phyloP scores from a whole-genome alignment of 2,113 vertebrate species.

The Emydura subglobosa region DNA sequence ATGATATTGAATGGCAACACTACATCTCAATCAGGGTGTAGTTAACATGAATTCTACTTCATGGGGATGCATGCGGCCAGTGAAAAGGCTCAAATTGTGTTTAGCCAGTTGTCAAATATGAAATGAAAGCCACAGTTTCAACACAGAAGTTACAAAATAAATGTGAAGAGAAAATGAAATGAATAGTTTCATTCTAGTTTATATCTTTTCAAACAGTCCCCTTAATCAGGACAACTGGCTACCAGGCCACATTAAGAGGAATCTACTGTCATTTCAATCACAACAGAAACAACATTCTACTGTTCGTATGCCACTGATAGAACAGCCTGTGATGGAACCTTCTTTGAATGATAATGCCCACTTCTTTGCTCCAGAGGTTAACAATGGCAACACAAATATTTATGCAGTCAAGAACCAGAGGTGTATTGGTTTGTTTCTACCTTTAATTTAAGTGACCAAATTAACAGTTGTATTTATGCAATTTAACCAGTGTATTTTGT shows the following conservation, averaged over 20 bases:
- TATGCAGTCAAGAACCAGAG: not conserved
- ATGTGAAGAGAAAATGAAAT: constrained; percentile 45
- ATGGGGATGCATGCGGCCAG: constrained; percentile 57
- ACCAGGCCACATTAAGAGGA: constrained; percentile 12
- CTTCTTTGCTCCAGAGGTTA: not conserved
- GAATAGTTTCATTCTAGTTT: constrained; percentile 3
- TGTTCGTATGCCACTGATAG: not conserved
- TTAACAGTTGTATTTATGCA: not conserved
- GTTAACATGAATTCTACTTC: constrained; percentile 68
- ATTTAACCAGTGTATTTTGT: not conserved
- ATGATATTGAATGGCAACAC: constrained; percentile 45
- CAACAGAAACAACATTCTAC: not conserved
- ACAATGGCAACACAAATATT: not conserved
- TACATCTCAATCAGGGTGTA: constrained; percentile 56
- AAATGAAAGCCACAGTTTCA: constrained; percentile 36
- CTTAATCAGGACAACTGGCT: constrained; percentile 13
- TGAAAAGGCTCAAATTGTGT: constrained; percentile 54
- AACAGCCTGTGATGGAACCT: not conserved
- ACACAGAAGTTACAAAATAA: constrained; percentile 44
- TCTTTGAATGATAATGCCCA: not conserved
- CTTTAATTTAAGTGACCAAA: not conserved
- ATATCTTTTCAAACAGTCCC: not conserved
- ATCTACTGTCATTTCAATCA: not conserved
- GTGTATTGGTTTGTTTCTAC: not conserved
- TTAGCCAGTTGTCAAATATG: constrained; percentile 45